phyloP scores from a whole-genome alignment of 2,888 invertebrate genomes.

The Colostygia pectinataria region DNA sequence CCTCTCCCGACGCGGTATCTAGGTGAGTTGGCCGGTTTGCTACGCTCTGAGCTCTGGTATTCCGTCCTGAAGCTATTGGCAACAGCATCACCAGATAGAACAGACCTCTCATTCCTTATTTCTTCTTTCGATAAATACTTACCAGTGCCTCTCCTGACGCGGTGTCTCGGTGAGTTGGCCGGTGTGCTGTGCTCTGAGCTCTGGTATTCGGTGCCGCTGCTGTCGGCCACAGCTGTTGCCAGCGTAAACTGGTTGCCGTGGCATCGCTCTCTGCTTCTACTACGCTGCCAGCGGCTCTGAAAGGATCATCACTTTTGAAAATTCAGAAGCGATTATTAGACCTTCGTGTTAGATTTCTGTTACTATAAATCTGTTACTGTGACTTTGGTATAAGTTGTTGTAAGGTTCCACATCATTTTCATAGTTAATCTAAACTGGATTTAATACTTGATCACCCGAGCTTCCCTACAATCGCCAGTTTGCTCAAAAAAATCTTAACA shows the following conservation, averaged over 20 bases:
- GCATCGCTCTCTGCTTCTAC: conserved; percentile 87
- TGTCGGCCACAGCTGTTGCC: conserved; percentile 82
- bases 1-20: conserved; percentile 67
- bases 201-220: conserved; percentile 90
- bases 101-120: not conserved
- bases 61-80: conserved; percentile 88
- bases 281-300: conserved; percentile 90
- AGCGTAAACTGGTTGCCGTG: conserved; percentile 71
- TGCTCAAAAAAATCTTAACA: no score
- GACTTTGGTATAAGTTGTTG: no score
- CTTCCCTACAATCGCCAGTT: no score
- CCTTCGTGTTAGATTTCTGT: no score
- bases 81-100: conserved; percentile 46
- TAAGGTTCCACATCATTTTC: no score
- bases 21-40: conserved; percentile 91
- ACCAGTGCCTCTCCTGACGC: conserved; percentile 50
- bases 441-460: no score
- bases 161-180: conserved; percentile 87
- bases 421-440: no score
- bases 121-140: not conserved
- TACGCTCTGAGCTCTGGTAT: conserved; percentile 91
- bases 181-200: conserved; percentile 92
- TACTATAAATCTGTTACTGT: no score
- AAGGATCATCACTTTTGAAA: no score
- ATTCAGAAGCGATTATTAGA: no score